Conservation (phyloP, 2,113 vertebrate genomes). For the Athene noctua region DNA sequence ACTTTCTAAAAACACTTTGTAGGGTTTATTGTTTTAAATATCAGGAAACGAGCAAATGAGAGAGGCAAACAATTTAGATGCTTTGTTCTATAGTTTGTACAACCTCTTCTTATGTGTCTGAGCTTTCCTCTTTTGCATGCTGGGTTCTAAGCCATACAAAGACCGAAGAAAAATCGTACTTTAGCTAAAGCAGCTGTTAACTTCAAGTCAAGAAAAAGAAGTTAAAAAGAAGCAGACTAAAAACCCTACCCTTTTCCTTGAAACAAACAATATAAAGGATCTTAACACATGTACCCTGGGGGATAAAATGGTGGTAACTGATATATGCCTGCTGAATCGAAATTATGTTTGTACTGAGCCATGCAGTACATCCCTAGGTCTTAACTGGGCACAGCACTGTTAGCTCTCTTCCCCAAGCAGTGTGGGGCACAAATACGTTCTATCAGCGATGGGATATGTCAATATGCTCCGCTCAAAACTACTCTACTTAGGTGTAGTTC, state of each 20-base stretch:
- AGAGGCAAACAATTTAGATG: background rate
- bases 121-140: background rate
- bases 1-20: background rate
- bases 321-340: background rate
- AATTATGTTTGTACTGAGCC: background rate
- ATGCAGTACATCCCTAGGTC: background rate
- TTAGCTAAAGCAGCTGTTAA: background rate
- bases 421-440: fast-evolving
- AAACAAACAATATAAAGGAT: background rate
- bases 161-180: background rate
- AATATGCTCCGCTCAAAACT: background rate
- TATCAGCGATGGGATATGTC: background rate
- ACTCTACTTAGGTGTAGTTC: background rate
- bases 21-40: background rate
- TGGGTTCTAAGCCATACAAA: background rate
- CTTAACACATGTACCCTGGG: background rate
- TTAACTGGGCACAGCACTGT: background rate
- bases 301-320: background rate
- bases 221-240: background rate
- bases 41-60: background rate
- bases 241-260: background rate
- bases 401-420: too few species aligned
- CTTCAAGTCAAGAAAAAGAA: background rate
- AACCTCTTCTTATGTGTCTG: background rate
- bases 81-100: background rate